A percentile compares a stretch with the other conserved stretches of the same genome.
phyloP scores from a whole-genome alignment of 1,140 invertebrate genomes.

The Pogonus chalceus region DNA sequence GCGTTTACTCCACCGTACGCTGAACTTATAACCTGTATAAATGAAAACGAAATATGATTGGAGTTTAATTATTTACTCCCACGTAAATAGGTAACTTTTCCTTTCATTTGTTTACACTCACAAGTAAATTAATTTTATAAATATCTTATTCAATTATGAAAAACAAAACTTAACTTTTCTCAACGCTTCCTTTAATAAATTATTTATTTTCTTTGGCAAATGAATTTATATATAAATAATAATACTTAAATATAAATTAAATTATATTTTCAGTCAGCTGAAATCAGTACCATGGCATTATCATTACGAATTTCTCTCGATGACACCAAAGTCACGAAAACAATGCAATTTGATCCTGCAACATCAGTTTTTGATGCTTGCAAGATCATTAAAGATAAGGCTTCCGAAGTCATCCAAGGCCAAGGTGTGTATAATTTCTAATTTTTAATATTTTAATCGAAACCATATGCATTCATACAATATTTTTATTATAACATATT shows the following conservation, averaged over 20 bases:
- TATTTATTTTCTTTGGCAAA: no score
- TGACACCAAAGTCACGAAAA: constrained; percentile 87
- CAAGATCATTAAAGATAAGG: constrained; percentile 88
- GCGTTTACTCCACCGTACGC: not conserved
- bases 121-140: no score
- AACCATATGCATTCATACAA: no score
- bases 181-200: no score
- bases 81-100: no score
- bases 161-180: no score
- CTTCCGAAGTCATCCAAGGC: constrained; percentile 74
- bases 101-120: no score
- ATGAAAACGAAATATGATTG: not conserved
- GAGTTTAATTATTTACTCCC: no score
- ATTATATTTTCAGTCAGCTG: constrained; percentile 9
- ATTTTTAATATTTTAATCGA: no score
- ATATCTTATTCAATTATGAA: no score
- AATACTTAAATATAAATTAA: not conserved
- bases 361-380: constrained; percentile 93
- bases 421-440: constrained; percentile 54
- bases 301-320: constrained; percentile 91
- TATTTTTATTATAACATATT: no score
- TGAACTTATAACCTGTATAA: not conserved
- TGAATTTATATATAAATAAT: no score
- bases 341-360: constrained; percentile 93
- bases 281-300: constrained; percentile 56